phyloP scores from a whole-genome alignment of 37 sponge, comb jelly and placozoan species.

The Ianthella basta region DNA sequence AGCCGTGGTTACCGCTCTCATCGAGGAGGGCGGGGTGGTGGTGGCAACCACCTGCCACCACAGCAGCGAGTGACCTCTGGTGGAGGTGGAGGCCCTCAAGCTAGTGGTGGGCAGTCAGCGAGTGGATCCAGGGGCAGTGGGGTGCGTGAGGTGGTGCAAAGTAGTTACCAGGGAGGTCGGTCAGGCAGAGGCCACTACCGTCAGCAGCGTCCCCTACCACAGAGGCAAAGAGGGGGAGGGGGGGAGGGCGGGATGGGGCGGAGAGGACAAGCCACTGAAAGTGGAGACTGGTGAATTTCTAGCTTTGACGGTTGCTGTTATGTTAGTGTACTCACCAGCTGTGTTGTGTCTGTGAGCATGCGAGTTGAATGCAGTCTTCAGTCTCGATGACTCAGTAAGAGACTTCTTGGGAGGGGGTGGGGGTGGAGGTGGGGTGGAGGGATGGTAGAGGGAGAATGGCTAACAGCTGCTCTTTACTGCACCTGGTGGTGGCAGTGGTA shows the following conservation, averaged over 20 bases:
- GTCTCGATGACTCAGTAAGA: too few relatives aligned
- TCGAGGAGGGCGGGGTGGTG: constrained; percentile 33
- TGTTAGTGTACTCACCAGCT: too few relatives aligned
- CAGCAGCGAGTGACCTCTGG: neutral
- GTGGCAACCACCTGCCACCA: neutral
- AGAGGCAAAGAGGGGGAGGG: constrained; percentile 9
- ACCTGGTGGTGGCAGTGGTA: neutral
- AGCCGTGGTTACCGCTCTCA: neutral
- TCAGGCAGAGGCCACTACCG: neutral
- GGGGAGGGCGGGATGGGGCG: neutral
- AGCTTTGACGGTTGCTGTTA: neutral
- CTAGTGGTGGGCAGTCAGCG: too few relatives aligned
- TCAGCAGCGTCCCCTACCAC: constrained; percentile 7
- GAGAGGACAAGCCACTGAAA: neutral
- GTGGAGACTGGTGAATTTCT: neutral
- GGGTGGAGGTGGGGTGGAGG: constrained; percentile 9
- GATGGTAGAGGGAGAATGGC: neutral
- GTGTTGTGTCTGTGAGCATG: neutral
- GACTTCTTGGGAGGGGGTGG: neutral
- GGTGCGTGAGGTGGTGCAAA: too few relatives aligned
- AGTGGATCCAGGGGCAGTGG: too few relatives aligned
- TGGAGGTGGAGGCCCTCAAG: too few relatives aligned
- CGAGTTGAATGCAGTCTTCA: too few relatives aligned
- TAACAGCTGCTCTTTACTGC: neutral
- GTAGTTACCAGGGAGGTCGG: neutral